These are phyloP conservation scores for Tetrax tetrax DNA, from an alignment of 2,113 vertebrate species.

Conservation along the genomic window DNA sequence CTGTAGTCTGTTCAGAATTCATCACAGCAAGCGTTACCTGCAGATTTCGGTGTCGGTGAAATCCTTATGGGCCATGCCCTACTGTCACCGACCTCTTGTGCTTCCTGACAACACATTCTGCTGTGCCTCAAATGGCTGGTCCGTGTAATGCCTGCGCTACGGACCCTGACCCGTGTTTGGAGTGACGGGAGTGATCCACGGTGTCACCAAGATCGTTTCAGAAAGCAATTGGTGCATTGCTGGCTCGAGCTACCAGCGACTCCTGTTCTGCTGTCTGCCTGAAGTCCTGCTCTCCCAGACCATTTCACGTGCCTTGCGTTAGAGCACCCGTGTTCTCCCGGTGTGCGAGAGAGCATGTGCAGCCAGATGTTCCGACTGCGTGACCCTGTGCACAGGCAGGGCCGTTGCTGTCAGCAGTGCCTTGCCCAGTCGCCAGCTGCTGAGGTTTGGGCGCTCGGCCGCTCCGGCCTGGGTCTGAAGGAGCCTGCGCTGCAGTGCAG, in stretches of 20 bases:
- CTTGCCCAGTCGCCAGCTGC: not conserved
- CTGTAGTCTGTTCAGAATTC: not conserved
- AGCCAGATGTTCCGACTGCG: not conserved
- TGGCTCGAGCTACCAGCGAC: not conserved
- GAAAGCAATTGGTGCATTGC: not conserved
- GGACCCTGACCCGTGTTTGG: rapidly evolving
- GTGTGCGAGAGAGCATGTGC: not conserved
- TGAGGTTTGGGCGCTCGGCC: not conserved
- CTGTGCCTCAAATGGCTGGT: not conserved
- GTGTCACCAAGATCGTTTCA: too few relatives aligned
- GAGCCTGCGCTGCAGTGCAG: not conserved
- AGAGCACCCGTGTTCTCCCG: rapidly evolving
- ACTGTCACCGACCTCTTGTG: not conserved
- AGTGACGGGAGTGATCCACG: not conserved
- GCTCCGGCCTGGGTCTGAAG: not conserved
- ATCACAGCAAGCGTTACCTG: not conserved
- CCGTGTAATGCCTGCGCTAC: rapidly evolving
- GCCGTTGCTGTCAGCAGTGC: not conserved
- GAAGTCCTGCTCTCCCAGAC: not conserved
- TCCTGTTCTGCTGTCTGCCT: not conserved
- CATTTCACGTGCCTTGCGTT: rapidly evolving
- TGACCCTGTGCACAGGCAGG: rapidly evolving
- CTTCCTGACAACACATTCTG: rapidly evolving
- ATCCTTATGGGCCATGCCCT: rapidly evolving
- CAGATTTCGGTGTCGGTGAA: not conserved